Conservation (phyloP, 2,888 invertebrate genomes). For the Drosophila crucigera region DNA sequence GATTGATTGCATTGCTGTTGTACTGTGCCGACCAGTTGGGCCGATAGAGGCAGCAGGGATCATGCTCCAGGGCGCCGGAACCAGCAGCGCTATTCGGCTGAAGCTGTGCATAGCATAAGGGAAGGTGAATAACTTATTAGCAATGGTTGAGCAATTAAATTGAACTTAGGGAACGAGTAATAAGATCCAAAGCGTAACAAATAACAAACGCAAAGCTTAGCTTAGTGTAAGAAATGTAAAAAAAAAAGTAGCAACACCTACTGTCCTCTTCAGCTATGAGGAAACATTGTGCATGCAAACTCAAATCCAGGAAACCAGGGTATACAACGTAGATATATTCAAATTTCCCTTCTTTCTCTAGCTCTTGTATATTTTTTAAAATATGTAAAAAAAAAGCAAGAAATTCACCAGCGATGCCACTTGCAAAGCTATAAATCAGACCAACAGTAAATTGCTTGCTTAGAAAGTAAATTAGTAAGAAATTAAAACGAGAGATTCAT, state of each 20-base stretch:
- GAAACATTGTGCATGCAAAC: neutral
- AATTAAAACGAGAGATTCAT: neutral
- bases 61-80: constrained; percentile 98
- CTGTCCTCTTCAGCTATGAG: neutral
- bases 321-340: no score
- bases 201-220: neutral
- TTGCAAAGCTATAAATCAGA: neutral
- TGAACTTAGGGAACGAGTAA: neutral
- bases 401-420: neutral
- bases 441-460: neutral
- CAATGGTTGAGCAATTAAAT: neutral
- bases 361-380: neutral
- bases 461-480: neutral
- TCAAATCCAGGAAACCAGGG: no score
- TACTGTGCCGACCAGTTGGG: constrained; percentile 82
- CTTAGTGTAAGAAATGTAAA: neutral
- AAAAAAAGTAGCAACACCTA: neutral
- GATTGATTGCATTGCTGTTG: constrained; percentile 10
- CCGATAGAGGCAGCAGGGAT: constrained; percentile 95
- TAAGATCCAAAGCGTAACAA: constrained; percentile 5
- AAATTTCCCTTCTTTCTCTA: neutral
- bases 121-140: constrained; percentile 5
- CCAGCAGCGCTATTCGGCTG: constrained; percentile 98
- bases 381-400: neutral
- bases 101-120: constrained; percentile 87